phyloP scores from a whole-genome alignment of 2,888 invertebrate species.

The Galerucella pusilla region DNA sequence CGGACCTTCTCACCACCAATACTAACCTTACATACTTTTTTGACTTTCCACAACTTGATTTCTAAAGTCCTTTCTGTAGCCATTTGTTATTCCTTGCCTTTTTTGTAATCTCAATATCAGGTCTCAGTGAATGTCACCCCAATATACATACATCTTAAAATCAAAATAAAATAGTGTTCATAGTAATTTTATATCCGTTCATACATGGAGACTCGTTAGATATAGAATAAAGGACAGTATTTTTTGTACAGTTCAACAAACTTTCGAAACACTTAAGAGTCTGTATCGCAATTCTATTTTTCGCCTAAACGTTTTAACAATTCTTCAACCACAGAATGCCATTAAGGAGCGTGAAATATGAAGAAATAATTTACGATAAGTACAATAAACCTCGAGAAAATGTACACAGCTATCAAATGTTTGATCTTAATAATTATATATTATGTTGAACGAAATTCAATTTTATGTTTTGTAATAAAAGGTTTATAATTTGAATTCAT shows the following conservation, averaged over 20 bases:
- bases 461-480: not conserved
- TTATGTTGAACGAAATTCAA: not conserved
- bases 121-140: too few species aligned
- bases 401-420: not conserved
- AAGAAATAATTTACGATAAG: slow-evolving; percentile 10
- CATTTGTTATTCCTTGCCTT: too few species aligned
- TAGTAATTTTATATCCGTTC: not conserved
- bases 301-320: not conserved
- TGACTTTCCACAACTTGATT: too few species aligned
- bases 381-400: slow-evolving; percentile 13
- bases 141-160: too few species aligned
- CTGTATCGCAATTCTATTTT: not conserved
- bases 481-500: not conserved
- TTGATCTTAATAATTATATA: not conserved
- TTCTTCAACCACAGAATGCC: not conserved
- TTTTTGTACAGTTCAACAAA: slow-evolving; percentile 1
- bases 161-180: too few species aligned
- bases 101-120: too few species aligned
- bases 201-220: not conserved
- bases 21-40: too few species aligned
- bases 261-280: not conserved
- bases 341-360: not conserved
- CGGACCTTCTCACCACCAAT: too few species aligned
- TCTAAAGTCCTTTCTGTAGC: too few species aligned
- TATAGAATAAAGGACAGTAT: not conserved